Base-by-base conservation (phyloP, 2,113 vertebrate genomes). In the Muscicapa adusta region DNA sequence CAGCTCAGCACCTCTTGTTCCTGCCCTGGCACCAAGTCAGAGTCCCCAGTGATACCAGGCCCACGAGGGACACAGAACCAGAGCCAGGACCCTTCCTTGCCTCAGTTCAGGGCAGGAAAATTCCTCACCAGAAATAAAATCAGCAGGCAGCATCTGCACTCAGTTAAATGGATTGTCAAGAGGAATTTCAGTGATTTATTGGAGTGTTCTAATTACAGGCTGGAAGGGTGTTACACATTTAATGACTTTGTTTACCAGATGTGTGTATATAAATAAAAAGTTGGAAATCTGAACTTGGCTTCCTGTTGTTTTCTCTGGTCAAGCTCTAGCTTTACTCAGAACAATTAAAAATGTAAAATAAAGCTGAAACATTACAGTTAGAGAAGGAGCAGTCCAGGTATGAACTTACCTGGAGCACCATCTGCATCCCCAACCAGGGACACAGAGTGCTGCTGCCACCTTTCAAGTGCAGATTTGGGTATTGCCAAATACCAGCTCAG, bases 41-140 rank as follows among this genome's bases (percentile, higher is more conserved):
- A 5, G 12, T 4, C 26, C 58, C 34, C 53, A 8, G 10, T 1
- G 22, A 0, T 31, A 24, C 22, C 2, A 8, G 58, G 4, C 1
- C 38, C 10, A 6, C 40, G 40, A 40, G 34, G 57, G 67, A 18
- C 36, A 5, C 3, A 2, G 63, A 22, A 9, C 8, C 20, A 36
- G 28, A 18, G 33, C 43, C 58, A 45, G 34, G 22, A 12, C 3
- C 31, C 9, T 8, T 8, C 28, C 2, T 3, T 5, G 29, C 34
- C 54, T 43, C 38, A 2, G 17, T 0, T 8, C 34, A 40, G 73
- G 36, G 7, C 14, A 61, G 48, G 23, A 56, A 76, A 34, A 81
- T 57, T 9, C 74, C 68, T 43, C 70, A 2, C 5, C 70, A 60
- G 31, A 18, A 61, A 25, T 5, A 11, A n/a, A 34, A 45, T 28